Conservation (phyloP, 2,797 vertebrate genomes). For the Characodon lateralis region DNA sequence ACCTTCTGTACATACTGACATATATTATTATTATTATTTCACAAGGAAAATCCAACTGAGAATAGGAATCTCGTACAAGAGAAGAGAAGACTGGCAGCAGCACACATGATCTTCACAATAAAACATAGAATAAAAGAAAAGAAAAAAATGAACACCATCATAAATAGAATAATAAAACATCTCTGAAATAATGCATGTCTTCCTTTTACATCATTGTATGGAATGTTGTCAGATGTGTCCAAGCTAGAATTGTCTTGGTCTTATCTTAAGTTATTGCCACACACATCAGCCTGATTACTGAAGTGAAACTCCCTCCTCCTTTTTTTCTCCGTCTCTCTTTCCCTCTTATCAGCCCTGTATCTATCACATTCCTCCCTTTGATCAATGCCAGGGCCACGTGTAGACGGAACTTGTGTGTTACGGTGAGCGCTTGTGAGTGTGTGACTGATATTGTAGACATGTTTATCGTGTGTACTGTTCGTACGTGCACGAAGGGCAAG, state of each 20-base stretch:
- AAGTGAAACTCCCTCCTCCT: constrained; percentile 43
- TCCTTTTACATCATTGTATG: not conserved
- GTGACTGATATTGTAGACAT: constrained; percentile 65
- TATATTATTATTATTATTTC: too few relatives aligned
- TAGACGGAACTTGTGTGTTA: constrained; percentile 61
- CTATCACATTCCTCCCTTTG: constrained; percentile 81
- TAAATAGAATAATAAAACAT: too few relatives aligned
- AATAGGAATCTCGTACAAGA: too few relatives aligned
- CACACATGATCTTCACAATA: too few relatives aligned
- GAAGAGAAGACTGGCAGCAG: too few relatives aligned
- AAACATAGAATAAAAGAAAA: too few relatives aligned
- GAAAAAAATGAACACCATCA: too few relatives aligned
- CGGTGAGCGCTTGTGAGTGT: constrained; percentile 61
- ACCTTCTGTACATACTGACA: not conserved
- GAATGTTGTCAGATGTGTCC: constrained; percentile 40
- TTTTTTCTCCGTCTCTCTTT: constrained; percentile 14
- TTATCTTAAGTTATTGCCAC: constrained; percentile 39
- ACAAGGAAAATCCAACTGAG: too few relatives aligned
- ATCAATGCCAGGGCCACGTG: constrained; percentile 73
- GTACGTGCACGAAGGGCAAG: constrained; percentile 40
- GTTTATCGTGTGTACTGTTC: constrained; percentile 68
- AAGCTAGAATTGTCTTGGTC: constrained; percentile 25
- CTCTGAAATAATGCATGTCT: too few relatives aligned
- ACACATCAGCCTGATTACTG: constrained; percentile 51
- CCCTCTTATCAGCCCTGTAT: constrained; percentile 53